Conservation (phyloP, 2,113 vertebrate genomes). For the Silurus asotus region DNA sequence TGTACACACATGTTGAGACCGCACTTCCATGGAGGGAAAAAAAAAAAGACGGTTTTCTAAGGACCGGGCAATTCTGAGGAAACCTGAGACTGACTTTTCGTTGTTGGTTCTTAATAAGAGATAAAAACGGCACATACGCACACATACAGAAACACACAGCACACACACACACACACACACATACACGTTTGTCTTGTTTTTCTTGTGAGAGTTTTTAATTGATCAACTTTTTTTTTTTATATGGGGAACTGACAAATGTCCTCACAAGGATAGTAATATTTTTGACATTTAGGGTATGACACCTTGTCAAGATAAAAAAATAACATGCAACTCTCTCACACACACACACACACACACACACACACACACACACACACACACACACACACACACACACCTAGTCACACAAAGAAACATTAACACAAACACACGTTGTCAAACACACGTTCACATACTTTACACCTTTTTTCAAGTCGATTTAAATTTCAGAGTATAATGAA, state of each 20-base stretch:
- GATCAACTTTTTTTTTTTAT: no score
- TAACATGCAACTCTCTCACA: background rate
- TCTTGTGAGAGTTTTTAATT: no score
- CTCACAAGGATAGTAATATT: background rate
- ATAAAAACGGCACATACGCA: background rate
- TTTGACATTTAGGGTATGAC: no score
- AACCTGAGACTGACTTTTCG: background rate
- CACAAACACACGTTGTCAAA: background rate
- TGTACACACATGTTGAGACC: background rate
- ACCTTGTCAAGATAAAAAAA: background rate
- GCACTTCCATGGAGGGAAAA: background rate
- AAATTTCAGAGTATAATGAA: background rate
- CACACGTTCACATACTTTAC: background rate
- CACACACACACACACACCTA: constrained; percentile 2
- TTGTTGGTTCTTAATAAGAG: background rate
- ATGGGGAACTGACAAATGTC: background rate
- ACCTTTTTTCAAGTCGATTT: no score
- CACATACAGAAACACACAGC: background rate
- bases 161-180: constrained; percentile 14
- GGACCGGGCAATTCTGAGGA: background rate
- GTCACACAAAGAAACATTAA: background rate
- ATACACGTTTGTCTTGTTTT: background rate
- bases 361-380: background rate
- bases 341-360: background rate
- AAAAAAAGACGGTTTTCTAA: background rate